These are phyloP conservation scores for Hippocampus kuda DNA, from an alignment of 2,797 vertebrate species.

Conservation along the genomic window DNA sequence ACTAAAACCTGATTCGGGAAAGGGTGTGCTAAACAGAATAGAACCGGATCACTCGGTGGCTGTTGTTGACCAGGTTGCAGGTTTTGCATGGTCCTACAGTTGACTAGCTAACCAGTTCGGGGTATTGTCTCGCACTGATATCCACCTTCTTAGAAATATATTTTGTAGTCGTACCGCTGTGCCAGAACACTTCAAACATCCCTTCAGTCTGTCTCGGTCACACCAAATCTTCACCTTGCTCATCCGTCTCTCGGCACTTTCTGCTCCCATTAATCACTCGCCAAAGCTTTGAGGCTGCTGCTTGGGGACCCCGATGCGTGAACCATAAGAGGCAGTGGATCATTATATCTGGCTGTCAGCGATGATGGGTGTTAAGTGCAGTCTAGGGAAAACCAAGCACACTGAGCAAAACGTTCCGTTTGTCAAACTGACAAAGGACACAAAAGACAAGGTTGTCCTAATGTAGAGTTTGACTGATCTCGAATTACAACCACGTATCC, in stretches of 20 bases:
- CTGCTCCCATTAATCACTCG: slow-evolving; percentile 14
- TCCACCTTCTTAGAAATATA: neutral
- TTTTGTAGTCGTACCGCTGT: neutral
- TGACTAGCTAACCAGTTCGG: too few species aligned
- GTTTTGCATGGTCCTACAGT: too few species aligned
- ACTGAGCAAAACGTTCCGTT: slow-evolving; percentile 41
- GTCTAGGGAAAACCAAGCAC: slow-evolving; percentile 50
- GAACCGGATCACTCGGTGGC: neutral
- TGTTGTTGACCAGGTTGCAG: neutral
- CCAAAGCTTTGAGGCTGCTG: slow-evolving; percentile 21
- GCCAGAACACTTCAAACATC: slow-evolving; percentile 8
- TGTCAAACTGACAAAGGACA: slow-evolving; percentile 49
- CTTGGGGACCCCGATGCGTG: slow-evolving; percentile 40
- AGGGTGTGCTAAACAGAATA: neutral
- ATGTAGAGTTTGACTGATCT: neutral
- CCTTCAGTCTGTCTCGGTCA: slow-evolving; percentile 6
- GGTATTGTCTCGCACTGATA: too few species aligned
- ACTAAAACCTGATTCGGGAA: neutral
- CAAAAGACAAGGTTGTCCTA: slow-evolving; percentile 2
- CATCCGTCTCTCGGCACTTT: slow-evolving; percentile 8
- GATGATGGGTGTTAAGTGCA: slow-evolving; percentile 46
- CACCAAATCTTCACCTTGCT: slow-evolving; percentile 12
- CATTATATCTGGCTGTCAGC: slow-evolving; percentile 47
- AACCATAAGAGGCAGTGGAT: slow-evolving; percentile 44
- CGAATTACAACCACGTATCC: neutral